Evolutionary conservation across 2,888 invertebrate genomes (phyloP), one percentile per base, ranked within the genome.

Genomic region (Torymus auratus): DNA sequence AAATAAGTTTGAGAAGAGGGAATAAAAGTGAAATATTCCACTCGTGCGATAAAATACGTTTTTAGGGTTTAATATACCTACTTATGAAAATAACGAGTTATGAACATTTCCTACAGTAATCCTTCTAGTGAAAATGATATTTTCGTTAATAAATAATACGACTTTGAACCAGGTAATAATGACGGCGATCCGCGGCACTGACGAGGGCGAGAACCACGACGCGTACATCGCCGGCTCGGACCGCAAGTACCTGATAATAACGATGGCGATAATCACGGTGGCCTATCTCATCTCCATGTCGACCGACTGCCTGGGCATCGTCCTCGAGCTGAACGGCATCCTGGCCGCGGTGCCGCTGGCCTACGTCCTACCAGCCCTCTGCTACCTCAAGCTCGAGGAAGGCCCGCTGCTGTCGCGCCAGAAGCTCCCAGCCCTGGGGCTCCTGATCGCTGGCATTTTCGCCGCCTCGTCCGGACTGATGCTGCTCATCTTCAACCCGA

Each of bases 221-320:
- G 86, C 88, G 0, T 92, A 92, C 84, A 90, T 91, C 12, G 91
- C 92, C 0, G 91, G 92, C 2, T 92, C 93, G 0, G 91, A 92
- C 80, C 88, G 91, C 74, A 91, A 92, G 84, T 93, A 94, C 90
- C 92, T 94, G 84, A 87, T 93, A 5, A 92, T 95, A 50, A 95
- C 95, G 0, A 89, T 95, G 83, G 91, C 93, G 20, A 95, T 97
- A 86, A 94, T 96, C 50, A 91, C 92, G 28, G 90, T 93, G 65
- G 94, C 95, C 52, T 96, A 95, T 88, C 91, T 95, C 67, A 93
- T 96, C 80, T 96, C 96, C 52, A 95, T 96, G 92, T 92, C 95
- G 81, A 96, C 96, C 5, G 96, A 96, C 89, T 97, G 97, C 88
- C 92, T 97, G 60, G 96, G 96, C 23, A 93, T 96, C 58, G 96